phyloP scores from a whole-genome alignment of 2,113 vertebrate genomes.

The Gopherus flavomarginatus region DNA sequence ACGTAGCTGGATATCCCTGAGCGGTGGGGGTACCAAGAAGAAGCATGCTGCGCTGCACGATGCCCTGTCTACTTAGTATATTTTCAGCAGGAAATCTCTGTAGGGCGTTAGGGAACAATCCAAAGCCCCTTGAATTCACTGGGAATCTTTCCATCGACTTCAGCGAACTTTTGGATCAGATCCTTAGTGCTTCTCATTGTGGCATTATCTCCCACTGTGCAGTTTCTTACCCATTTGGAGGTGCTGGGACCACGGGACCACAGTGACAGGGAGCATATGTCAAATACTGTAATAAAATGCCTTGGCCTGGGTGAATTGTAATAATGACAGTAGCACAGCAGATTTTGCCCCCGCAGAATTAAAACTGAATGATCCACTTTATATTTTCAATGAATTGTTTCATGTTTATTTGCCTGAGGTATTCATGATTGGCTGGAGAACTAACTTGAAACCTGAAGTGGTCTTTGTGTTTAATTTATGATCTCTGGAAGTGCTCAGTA shows the following conservation, averaged over 20 bases:
- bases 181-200: not conserved
- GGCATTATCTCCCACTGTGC: accelerated
- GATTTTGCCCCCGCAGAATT: constrained; percentile 3
- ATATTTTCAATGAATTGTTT: not conserved
- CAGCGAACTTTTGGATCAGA: not conserved
- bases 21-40: not conserved
- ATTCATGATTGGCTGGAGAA: not conserved
- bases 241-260: accelerated
- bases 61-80: not conserved
- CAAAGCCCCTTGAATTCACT: not conserved
- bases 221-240: not conserved
- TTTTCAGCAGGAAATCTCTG: not conserved
- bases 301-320: not conserved
- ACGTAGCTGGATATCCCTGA: accelerated
- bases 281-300: accelerated
- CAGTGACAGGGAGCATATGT: accelerated
- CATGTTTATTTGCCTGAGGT: not conserved
- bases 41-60: not conserved
- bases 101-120: not conserved
- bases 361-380: not conserved
- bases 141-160: not conserved
- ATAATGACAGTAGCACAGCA: not conserved
- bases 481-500: not conserved
- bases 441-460: not conserved
- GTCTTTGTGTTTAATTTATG: not conserved